Evolutionary conservation across 2,113 vertebrate species (phyloP), one percentile per base, ranked within the genome.

Genomic region (Microtus richardsoni): DNA sequence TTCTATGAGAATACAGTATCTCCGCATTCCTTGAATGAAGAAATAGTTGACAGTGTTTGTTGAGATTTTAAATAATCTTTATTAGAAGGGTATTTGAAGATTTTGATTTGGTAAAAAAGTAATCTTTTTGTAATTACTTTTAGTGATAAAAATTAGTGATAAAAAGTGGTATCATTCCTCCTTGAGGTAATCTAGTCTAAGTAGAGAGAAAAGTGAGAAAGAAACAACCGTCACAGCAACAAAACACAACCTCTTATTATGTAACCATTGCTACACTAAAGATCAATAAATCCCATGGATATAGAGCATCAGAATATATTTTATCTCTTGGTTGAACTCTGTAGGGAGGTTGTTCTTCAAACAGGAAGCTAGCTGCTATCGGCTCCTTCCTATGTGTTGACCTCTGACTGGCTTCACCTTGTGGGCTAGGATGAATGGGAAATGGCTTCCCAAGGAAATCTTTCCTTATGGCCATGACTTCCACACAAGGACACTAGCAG

Each of bases 1-100:
- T 75, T n/a, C 6, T 84, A 36, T 70, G 41, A 93, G 36, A 93
- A 17, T 17, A 73, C 0, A 83, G 19, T 33, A 89, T 64, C 58
- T 13, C 83, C 26, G 90, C 64, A 77, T 74, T 39, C 2, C 44
- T 88, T 91, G 68, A 78, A 74, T 83, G 39, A 87, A 94, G 52
- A 79, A 21, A 54, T 64, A 78, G 39, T 60, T 64, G 88, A 30
- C 13, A 80, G 52, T 36, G 64, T n/a, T 75, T 85, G 9, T 26
- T 91, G 75, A 94, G 49, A 62, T 77, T 85, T 95, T 95, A 66
- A 85, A 88, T 93, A 30, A 91, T 21, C 41, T 10, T 94, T 64
- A 39, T 36, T 54, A 83, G 41, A 87, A 77, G 24, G 39, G 22
- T 21, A 73, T 60, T 70, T 39, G 60, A 39, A 92, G 47, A 13